A percentile compares a stretch with the other conserved stretches of the same genome.
phyloP scores from a whole-genome alignment of 1,140 invertebrate genomes.

The Zaprionus ghesquierei region DNA sequence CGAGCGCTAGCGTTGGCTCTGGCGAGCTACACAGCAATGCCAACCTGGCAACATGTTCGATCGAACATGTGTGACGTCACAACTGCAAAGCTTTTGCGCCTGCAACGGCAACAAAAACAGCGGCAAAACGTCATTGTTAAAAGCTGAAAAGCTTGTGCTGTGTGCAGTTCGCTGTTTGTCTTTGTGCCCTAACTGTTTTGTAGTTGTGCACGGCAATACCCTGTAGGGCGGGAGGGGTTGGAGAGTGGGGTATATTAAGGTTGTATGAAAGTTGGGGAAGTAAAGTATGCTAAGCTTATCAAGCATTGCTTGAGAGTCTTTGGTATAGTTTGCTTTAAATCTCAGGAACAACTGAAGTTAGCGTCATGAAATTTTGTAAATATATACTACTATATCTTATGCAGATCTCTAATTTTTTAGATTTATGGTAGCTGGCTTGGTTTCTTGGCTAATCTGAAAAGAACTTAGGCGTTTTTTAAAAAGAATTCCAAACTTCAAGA shows the following conservation, averaged over 20 bases:
- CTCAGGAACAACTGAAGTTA: neutral
- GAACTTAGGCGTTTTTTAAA: too few relatives aligned
- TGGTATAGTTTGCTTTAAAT: neutral
- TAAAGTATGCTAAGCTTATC: too few relatives aligned
- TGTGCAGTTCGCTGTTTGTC: neutral
- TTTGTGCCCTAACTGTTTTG: slow-evolving; percentile 12
- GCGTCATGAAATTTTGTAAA: neutral
- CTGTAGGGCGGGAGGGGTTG: neutral
- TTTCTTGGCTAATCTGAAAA: too few relatives aligned
- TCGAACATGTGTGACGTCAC: slow-evolving; percentile 56
- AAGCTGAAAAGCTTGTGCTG: slow-evolving; percentile 6
- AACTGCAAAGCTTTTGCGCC: slow-evolving; percentile 53
- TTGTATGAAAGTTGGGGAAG: too few relatives aligned
- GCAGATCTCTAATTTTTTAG: too few relatives aligned
- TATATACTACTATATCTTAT: too few relatives aligned
- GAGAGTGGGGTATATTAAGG: neutral
- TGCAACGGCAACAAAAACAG: slow-evolving; percentile 14
- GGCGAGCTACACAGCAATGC: neutral
- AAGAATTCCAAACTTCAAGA: too few relatives aligned
- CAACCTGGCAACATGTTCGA: slow-evolving; percentile 32
- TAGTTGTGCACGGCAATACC: neutral
- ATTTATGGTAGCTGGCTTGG: too few relatives aligned
- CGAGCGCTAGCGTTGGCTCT: slow-evolving; percentile 6
- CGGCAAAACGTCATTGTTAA: slow-evolving; percentile 17
- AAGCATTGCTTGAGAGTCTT: neutral